Evolutionary conservation across 1,140 invertebrate species (phyloP).

Genomic region (Drosophila bifasciata): DNA sequence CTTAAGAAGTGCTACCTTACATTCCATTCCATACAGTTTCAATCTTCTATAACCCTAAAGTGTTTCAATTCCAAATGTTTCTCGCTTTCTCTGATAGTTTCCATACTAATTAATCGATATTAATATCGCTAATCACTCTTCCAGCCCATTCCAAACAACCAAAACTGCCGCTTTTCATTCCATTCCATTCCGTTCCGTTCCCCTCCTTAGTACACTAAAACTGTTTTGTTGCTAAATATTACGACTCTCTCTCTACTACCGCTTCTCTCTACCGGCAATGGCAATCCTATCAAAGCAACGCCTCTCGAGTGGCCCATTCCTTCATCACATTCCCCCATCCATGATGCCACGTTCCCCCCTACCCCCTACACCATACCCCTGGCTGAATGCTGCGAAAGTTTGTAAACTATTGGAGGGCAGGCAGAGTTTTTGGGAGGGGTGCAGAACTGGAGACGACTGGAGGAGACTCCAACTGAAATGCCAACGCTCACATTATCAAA

Average conservation of each 20-base stretch:
- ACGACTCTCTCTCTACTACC: conserved; percentile 39
- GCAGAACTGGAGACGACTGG: neutral
- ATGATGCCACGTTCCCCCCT: neutral
- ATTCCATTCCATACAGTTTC: too few relatives aligned
- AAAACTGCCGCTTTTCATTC: too few relatives aligned
- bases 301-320: conserved; percentile 63
- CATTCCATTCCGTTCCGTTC: neutral
- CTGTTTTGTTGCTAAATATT: conserved; percentile 33
- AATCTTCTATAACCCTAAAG: too few relatives aligned
- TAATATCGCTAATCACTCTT: too few relatives aligned
- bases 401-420: conserved; percentile 48
- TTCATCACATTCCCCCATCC: neutral
- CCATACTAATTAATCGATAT: too few relatives aligned
- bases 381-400: conserved; percentile 50
- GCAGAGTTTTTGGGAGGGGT: neutral
- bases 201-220: neutral
- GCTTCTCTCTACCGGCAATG: conserved; percentile 1
- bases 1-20: too few relatives aligned
- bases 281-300: conserved; percentile 62
- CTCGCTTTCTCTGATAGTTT: too few relatives aligned
- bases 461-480: conserved; percentile 33
- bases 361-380: neutral
- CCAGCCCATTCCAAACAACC: too few relatives aligned
- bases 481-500: conserved; percentile 53
- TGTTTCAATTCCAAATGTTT: too few relatives aligned